Percentiles rank a stretch among this genome's conserved stretches.
Conservation (phyloP, 2,888 invertebrate genomes). For the Trimorus sp. region DNA sequence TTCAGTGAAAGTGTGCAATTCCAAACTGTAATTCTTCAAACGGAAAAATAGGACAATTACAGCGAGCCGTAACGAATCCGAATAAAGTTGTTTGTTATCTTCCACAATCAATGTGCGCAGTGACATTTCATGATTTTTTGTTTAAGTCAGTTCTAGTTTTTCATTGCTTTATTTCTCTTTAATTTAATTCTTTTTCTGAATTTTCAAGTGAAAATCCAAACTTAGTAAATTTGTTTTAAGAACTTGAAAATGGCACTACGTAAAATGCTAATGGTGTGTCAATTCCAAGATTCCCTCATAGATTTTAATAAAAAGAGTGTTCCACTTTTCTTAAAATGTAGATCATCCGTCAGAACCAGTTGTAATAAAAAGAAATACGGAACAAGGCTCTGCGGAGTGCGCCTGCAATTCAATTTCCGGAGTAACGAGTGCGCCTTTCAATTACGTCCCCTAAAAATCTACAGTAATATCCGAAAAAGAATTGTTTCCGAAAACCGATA, state of each 20-base stretch:
- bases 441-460: background rate
- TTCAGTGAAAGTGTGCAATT: too few relatives aligned
- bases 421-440: background rate
- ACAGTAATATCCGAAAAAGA: background rate
- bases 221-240: background rate
- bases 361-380: background rate
- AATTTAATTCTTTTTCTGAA: too few relatives aligned
- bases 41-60: too few relatives aligned
- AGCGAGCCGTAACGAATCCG: too few relatives aligned
- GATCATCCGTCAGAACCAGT: background rate
- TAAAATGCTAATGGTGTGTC: conserved; percentile 8
- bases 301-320: conserved; percentile 14
- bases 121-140: too few relatives aligned
- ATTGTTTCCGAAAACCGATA: conserved; percentile 6
- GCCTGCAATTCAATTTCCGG: conserved; percentile 7
- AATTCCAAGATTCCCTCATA: background rate
- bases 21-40: too few relatives aligned
- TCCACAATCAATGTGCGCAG: too few relatives aligned
- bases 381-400: background rate
- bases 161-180: too few relatives aligned
- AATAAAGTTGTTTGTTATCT: too few relatives aligned
- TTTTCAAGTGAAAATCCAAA: too few relatives aligned
- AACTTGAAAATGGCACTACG: background rate
- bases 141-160: too few relatives aligned
- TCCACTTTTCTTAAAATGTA: conserved; percentile 1